Conservation (phyloP, 2,113 vertebrate species). For the Nanorana parkeri region DNA sequence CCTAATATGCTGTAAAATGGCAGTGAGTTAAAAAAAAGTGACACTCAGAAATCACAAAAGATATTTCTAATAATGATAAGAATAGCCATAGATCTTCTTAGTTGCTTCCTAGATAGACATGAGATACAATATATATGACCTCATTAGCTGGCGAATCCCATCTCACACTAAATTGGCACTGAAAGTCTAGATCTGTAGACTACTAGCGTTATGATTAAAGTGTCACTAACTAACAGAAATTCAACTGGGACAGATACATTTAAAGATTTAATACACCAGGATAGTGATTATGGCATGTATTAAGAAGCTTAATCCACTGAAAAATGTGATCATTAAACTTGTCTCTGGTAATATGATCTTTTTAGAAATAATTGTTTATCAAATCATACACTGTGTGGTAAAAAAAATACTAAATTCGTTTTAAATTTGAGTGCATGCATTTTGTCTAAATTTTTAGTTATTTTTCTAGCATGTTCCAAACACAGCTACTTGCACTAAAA, state of each 20-base stretch:
- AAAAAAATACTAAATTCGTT: too few relatives aligned
- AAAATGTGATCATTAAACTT: conserved; percentile 8
- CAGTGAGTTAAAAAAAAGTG: not conserved
- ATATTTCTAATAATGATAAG: conserved; percentile 16
- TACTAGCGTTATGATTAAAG: conserved; percentile 28
- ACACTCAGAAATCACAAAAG: not conserved
- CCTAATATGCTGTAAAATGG: too few relatives aligned
- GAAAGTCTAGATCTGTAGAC: conserved; percentile 6
- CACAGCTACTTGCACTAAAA: too few relatives aligned
- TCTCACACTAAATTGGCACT: not conserved
- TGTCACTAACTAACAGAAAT: not conserved
- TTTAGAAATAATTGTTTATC: too few relatives aligned
- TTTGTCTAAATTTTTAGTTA: too few relatives aligned
- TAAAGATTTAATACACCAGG: not conserved
- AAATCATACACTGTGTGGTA: too few relatives aligned
- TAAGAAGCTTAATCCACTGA: not conserved
- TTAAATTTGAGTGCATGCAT: too few relatives aligned
- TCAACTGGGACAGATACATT: conserved; percentile 21
- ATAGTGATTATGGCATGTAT: not conserved
- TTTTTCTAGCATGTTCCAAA: too few relatives aligned
- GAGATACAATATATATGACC: conserved; percentile 19
- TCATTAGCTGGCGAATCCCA: conserved; percentile 32
- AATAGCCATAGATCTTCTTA: conserved; percentile 1
- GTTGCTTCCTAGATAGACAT: conserved; percentile 26
- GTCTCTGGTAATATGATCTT: too few relatives aligned